Evolutionary conservation across 2,797 vertebrate genomes (phyloP), one percentile per base, ranked within the genome.

Genomic region (Pipistrellus pygmaeus): DNA sequence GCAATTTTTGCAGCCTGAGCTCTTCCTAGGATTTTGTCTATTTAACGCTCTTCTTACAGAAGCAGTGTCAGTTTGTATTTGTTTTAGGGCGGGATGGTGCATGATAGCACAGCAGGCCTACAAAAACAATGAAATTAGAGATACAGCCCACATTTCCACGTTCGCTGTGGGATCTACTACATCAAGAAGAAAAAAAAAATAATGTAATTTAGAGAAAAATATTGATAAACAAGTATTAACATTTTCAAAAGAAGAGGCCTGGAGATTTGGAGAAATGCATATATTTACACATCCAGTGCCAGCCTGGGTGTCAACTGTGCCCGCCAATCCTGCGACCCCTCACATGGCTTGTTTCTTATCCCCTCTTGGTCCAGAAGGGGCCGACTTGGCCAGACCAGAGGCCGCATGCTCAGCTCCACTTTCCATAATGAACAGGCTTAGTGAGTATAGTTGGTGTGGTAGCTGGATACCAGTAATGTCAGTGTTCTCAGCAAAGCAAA

Each of bases 1-100:
- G 48, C 38, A 4, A 25, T 81, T 86, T 96, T 48, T 94, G 97
- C 94, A 85, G 78, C 69, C 85, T 97, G 94, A 97, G 95, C 96
- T 94, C 94, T 94, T 93, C 94, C 92, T 60, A 95, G 93, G 95
- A 78, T 94, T 95, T 90, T 88, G 88, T 88, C 78, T 90, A 62
- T 91, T 75, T 71, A 68, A 44, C 15, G 25, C 32, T 32, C 62
- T 92, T 88, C 82, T 62, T 18, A 8, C 69, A 75, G 95, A 95
- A 88, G 85, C 68, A 25, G 1, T 69, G 69, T n/a, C 90, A 75
- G 88, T 88, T 82, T 44, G 12, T 88, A 78, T 94, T 92, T 94
- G 95, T 82, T 94, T 73, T 17, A 88, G 77, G 73, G 85, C 25
- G 20, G 90, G 71, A 46, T 18, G 21, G 60, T 9, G 13, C 27